Percentiles rank a stretch among this genome's conserved stretches.
Conservation (phyloP, 2,888 invertebrate genomes). For the Homarus gammarus region DNA sequence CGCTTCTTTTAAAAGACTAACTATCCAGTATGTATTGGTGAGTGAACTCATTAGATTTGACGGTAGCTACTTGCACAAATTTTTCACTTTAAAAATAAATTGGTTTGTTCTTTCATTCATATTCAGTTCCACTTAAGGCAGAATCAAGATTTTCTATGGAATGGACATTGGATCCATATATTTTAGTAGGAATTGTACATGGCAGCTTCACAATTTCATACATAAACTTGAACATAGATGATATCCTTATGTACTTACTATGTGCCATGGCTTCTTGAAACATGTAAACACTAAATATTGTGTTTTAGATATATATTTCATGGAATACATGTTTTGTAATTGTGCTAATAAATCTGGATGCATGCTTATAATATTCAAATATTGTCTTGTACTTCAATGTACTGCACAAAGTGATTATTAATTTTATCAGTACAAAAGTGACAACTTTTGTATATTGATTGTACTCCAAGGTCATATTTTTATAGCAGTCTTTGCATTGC, state of each 20-base stretch:
- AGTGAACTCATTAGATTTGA: slow-evolving; percentile 42
- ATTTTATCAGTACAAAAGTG: slow-evolving; percentile 74
- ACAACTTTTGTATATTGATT: slow-evolving; percentile 72
- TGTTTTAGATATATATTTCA: slow-evolving; percentile 70
- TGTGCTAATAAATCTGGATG: slow-evolving; percentile 71
- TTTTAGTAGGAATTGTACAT: slow-evolving; percentile 35
- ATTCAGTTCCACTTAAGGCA: slow-evolving; percentile 29
- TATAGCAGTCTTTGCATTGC: slow-evolving; percentile 72
- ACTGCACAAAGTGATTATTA: slow-evolving; percentile 71
- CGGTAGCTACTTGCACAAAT: slow-evolving; percentile 58
- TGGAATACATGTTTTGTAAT: slow-evolving; percentile 72
- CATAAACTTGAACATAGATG: slow-evolving; percentile 52
- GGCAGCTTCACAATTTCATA: slow-evolving; percentile 64
- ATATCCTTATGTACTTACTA: slow-evolving; percentile 68
- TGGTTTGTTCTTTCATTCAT: slow-evolving; percentile 18
- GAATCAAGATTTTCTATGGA: slow-evolving; percentile 49
- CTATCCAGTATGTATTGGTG: slow-evolving; percentile 53
- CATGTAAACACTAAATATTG: slow-evolving; percentile 68
- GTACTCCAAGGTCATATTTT: slow-evolving; percentile 72
- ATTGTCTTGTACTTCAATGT: slow-evolving; percentile 72
- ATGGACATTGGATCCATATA: slow-evolving; percentile 45
- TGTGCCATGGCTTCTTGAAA: slow-evolving; percentile 72
- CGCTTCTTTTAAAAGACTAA: slow-evolving; percentile 44
- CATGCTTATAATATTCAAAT: slow-evolving; percentile 72
- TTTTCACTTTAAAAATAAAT: slow-evolving; percentile 25